Percentiles rank a stretch among this genome's conserved stretches.
Conservation (phyloP, 2,888 invertebrate genomes). For the Alloplasta piceator region DNA sequence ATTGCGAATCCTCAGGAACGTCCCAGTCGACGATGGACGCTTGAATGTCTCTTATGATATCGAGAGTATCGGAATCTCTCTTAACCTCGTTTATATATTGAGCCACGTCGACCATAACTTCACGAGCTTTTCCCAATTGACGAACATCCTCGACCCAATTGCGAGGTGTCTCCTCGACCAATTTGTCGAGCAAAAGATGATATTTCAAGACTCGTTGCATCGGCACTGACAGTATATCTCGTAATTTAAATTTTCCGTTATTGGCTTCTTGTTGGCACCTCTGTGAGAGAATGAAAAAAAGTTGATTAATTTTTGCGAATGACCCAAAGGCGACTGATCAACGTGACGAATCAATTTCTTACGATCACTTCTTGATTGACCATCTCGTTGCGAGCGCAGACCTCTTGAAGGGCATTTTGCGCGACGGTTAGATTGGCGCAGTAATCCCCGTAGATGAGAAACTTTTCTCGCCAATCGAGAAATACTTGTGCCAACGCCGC, state of each 20-base stretch:
- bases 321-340: not conserved
- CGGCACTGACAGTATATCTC: slow-evolving; percentile 98
- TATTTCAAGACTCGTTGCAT: slow-evolving; percentile 99
- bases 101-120: slow-evolving; percentile 98
- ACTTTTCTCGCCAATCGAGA: slow-evolving; percentile 94
- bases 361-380: slow-evolving; percentile 89
- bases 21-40: slow-evolving; percentile 92
- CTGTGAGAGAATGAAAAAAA: slow-evolving; percentile 83
- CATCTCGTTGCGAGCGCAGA: slow-evolving; percentile 87
- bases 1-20: slow-evolving; percentile 90
- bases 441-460: slow-evolving; percentile 97
- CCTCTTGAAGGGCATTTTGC: slow-evolving; percentile 92
- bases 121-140: slow-evolving; percentile 93
- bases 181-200: slow-evolving; percentile 95
- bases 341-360: slow-evolving; percentile 76
- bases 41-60: slow-evolving; percentile 95
- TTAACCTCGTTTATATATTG: slow-evolving; percentile 99
- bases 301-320: not conserved
- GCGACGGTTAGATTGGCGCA: slow-evolving; percentile 96
- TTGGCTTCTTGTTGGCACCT: slow-evolving; percentile 97
- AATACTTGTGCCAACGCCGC: slow-evolving; percentile 88
- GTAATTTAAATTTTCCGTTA: slow-evolving; percentile 96
- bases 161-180: slow-evolving; percentile 93
- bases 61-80: slow-evolving; percentile 96
- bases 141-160: slow-evolving; percentile 94